Evolutionary conservation across 2,797 vertebrate genomes (phyloP).

Genomic region (Sternotherus odoratus): DNA sequence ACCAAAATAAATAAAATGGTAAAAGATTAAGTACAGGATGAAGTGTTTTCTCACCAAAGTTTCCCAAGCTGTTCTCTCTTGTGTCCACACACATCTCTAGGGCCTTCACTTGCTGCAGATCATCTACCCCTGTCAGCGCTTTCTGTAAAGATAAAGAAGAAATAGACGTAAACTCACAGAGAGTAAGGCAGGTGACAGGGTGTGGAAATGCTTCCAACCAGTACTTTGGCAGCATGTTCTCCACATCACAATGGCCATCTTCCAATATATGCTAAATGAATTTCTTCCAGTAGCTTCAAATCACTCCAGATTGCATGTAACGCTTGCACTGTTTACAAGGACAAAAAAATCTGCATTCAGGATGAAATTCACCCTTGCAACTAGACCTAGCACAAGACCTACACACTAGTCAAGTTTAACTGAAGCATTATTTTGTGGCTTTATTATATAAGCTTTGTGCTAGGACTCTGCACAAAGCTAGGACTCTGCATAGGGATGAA

Average conservation of each 20-base stretch:
- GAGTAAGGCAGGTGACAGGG: not conserved
- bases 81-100: slow-evolving; percentile 91
- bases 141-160: slow-evolving; percentile 81
- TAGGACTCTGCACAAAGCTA: slow-evolving; percentile 5
- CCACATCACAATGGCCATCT: not conserved
- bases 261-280: not conserved
- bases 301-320: not conserved
- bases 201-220: not conserved
- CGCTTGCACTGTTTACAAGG: not conserved
- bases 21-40: not conserved
- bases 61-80: slow-evolving; percentile 87
- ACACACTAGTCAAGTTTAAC: not conserved
- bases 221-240: not conserved
- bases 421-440: not conserved
- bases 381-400: not conserved
- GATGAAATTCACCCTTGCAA: not conserved
- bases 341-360: not conserved
- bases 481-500: not conserved
- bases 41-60: slow-evolving; percentile 88
- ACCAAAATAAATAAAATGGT: not conserved
- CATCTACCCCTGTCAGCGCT: slow-evolving; percentile 82
- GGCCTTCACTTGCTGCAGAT: slow-evolving; percentile 84
- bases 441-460: not conserved
- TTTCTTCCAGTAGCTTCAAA: not conserved
- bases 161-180: not conserved